Evolutionary conservation across 2,797 vertebrate species (phyloP).

Genomic region (Amphiprion clarkii): DNA sequence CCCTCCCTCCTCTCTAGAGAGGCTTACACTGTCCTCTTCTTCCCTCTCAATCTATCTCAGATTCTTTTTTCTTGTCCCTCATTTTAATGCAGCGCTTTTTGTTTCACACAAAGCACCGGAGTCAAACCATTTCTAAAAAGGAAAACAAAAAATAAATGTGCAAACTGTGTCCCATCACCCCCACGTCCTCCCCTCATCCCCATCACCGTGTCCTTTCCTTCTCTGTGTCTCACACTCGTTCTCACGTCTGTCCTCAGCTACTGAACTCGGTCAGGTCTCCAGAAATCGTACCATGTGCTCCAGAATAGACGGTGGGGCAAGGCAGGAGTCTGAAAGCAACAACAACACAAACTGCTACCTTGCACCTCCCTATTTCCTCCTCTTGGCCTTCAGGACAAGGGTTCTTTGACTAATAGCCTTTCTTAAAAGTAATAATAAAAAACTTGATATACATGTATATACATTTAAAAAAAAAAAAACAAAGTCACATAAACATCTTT

Average conservation of each 20-base stretch:
- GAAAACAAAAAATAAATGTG: constrained; percentile 56
- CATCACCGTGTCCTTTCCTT: not conserved
- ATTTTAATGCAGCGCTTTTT: constrained; percentile 65
- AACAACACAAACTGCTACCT: no score
- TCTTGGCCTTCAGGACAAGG: constrained; percentile 20
- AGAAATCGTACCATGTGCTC: constrained; percentile 57
- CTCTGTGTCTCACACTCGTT: constrained; percentile 14
- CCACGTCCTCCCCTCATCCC: not conserved
- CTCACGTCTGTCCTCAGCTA: constrained; percentile 21
- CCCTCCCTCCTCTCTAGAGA: constrained; percentile 52
- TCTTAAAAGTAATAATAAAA: constrained; percentile 4
- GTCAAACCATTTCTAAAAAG: constrained; percentile 18
- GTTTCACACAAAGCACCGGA: constrained; percentile 48
- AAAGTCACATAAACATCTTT: constrained; percentile 35
- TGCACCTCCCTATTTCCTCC: not conserved
- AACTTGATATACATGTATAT: constrained; percentile 33
- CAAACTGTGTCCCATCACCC: constrained; percentile 54
- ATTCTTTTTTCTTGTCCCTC: constrained; percentile 21
- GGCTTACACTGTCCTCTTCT: constrained; percentile 64
- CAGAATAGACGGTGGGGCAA: constrained; percentile 7
- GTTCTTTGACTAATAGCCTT: constrained; percentile 49
- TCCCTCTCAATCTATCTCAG: constrained; percentile 45
- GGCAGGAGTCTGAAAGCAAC: not conserved
- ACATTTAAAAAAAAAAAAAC: constrained; percentile 16
- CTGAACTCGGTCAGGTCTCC: constrained; percentile 53